These are phyloP conservation scores for Acanthosepion pharaonis DNA, from an alignment of 2,888 invertebrate genomes.

Conservation along the genomic window DNA sequence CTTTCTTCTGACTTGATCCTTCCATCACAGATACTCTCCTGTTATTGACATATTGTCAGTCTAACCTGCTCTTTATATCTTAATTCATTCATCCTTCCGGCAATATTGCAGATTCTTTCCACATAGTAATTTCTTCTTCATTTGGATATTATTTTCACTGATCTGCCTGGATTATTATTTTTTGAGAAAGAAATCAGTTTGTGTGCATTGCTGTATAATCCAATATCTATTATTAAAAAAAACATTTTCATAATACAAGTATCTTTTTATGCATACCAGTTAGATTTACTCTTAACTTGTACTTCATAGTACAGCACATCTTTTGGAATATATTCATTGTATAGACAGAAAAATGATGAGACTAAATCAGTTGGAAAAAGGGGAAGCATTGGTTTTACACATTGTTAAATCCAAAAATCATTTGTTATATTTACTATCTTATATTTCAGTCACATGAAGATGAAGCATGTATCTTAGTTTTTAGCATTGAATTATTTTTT, in stretches of 20 bases:
- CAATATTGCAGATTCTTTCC: background rate
- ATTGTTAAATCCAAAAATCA: too few relatives aligned
- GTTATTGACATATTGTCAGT: conserved; percentile 16
- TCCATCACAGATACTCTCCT: background rate
- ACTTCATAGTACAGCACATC: background rate
- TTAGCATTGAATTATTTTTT: too few relatives aligned
- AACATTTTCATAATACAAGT: background rate
- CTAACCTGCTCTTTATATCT: background rate
- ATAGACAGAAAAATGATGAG: background rate
- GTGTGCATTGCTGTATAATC: background rate
- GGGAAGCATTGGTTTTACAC: too few relatives aligned
- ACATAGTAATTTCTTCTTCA: background rate
- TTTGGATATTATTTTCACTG: background rate
- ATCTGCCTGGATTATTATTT: background rate
- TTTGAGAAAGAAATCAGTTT: background rate
- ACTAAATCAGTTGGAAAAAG: too few relatives aligned
- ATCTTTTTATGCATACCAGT: background rate
- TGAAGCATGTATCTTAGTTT: too few relatives aligned
- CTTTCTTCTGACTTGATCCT: background rate
- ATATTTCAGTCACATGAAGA: too few relatives aligned
- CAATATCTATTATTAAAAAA: background rate
- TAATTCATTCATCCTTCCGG: background rate
- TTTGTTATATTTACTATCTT: too few relatives aligned
- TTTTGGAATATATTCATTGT: background rate
- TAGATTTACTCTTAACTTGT: background rate